Base-by-base conservation (phyloP, 30 jellyfish, hydroid and myxozoan species). In the Cassiopea xamachana region DNA sequence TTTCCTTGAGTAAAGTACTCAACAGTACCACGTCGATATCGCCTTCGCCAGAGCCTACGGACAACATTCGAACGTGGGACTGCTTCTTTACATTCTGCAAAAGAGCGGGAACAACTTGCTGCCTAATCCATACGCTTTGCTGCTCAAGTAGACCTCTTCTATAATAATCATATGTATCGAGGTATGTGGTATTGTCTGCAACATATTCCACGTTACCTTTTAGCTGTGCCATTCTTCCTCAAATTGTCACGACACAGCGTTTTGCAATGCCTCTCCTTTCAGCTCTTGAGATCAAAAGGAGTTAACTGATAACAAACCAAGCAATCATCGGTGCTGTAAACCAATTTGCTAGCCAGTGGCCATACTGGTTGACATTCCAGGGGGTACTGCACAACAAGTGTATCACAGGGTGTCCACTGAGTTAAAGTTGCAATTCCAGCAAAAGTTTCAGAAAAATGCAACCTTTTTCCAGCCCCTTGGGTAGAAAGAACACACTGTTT, bases 11-110 rank as follows among this genome's bases (percentile, higher is more conserved):
- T 45, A 90, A 8, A 44, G 73, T 89, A 12, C 62, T 85, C 60
- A 90, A 87, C 7, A 90, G 19, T 50, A 90, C 46, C 0, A 82
- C 48, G 27, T 90, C 97, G 10, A 90, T 80, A 64, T 90, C 97
- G 8, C 97, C 97, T 60, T 79, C 90, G 27, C 97, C 97, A 39
- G 97, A 90, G 7, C 97, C 97, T 6, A 90, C 86, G 2, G 92
- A 89, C 60, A 90, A 19, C 55, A 90, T 50, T 1, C 83, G 83
- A 50, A 80, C 64, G 55, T 16, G 9, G 7, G 73, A 1, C 55
- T 62, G 78, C 15, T 14, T 45, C 12, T 60, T 48, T 46, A 81
- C 59, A 17, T 64, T 61, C 49, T 48, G 82, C 44, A 69, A 17
- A 44, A 90, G 77, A 12, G 75, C 47, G 1, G 97, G 97, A 17